phyloP scores from a whole-genome alignment of 2,113 vertebrate genomes.

The Gallinago media region DNA sequence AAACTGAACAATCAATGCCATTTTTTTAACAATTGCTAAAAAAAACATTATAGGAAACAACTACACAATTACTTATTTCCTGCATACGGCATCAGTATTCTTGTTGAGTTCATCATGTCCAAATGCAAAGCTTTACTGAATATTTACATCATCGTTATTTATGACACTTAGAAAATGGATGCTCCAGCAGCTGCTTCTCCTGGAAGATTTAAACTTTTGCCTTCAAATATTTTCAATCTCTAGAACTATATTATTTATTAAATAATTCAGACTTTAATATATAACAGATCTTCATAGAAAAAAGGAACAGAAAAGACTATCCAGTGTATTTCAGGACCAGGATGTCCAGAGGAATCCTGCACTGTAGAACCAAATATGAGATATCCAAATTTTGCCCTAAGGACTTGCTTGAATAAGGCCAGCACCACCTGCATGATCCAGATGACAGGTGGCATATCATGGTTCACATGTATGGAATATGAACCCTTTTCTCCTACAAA shows the following conservation, averaged over 20 bases:
- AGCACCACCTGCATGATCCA: neutral
- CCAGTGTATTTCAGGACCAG: neutral
- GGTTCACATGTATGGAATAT: neutral
- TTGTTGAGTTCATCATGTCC: slow-evolving; percentile 8
- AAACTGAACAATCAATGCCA: slow-evolving; percentile 16
- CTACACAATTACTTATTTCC: slow-evolving; percentile 31
- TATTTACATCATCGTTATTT: neutral
- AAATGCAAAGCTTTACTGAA: neutral
- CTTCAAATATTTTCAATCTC: neutral
- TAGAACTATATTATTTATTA: neutral
- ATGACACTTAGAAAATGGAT: neutral
- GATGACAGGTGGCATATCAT: neutral
- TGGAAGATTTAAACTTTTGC: neutral
- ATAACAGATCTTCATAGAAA: neutral
- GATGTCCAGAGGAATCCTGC: neutral
- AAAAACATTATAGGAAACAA: neutral
- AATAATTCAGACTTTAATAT: neutral
- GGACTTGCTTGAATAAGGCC: neutral
- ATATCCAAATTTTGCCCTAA: neutral
- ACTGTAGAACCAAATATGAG: neutral
- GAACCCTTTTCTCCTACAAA: neutral
- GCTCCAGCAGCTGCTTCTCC: neutral
- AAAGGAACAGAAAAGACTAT: neutral
- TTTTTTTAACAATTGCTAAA: slow-evolving; percentile 21
- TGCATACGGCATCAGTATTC: neutral